These are phyloP conservation scores for Okapia johnstoni DNA, from an alignment of 2,113 vertebrate genomes.

Conservation along the genomic window DNA sequence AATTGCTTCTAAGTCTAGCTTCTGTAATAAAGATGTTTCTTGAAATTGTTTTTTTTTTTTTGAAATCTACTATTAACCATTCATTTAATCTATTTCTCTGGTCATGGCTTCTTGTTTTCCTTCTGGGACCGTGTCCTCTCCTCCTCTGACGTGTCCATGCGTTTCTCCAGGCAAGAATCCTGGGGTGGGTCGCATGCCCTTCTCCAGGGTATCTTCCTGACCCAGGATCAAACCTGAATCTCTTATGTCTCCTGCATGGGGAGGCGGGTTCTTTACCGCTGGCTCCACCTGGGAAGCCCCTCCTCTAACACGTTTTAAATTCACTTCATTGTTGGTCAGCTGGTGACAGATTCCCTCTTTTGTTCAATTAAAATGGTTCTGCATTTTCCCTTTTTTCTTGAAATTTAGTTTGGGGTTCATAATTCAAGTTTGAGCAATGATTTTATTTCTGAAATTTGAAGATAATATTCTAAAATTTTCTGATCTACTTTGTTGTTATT, in stretches of 20 bases:
- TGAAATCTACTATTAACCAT: neutral
- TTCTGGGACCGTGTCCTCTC: neutral
- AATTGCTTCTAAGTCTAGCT: neutral
- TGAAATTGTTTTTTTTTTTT: too few species aligned
- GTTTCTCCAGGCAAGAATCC: neutral
- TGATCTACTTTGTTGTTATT: neutral
- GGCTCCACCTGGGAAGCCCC: neutral
- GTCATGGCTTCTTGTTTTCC: accelerated
- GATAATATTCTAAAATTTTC: neutral
- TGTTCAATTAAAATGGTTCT: neutral
- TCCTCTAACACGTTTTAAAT: neutral
- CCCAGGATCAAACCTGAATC: neutral
- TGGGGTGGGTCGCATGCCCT: neutral
- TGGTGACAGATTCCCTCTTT: neutral
- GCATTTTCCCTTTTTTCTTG: neutral
- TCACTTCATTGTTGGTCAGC: neutral
- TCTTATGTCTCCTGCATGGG: neutral
- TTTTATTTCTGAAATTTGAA: neutral
- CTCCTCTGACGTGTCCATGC: neutral
- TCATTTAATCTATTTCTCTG: too few species aligned
- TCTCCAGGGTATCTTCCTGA: neutral
- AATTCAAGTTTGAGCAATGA: neutral
- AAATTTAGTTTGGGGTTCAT: neutral
- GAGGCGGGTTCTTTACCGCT: neutral
- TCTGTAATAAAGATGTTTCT: neutral